Evolutionary conservation across 2,888 invertebrate genomes (phyloP).

Genomic region (Acronicta leporina): DNA sequence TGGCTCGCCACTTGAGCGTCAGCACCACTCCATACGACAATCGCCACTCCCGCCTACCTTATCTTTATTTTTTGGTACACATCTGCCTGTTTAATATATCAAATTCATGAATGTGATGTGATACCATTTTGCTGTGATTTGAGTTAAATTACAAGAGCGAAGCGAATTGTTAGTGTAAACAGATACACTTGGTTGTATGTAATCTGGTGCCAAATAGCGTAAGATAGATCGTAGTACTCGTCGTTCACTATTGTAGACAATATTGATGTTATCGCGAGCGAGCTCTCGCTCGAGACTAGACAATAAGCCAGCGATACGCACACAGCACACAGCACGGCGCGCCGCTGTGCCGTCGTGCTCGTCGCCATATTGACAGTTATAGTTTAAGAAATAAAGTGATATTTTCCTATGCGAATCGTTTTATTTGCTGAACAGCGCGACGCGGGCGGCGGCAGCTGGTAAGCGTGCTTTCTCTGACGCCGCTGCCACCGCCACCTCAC

Average conservation of each 20-base stretch:
- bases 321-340: too few relatives aligned
- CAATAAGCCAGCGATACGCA: conserved; percentile 65
- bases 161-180: conserved; percentile 22
- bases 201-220: conserved; percentile 70
- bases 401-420: conserved; percentile 67
- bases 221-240: conserved; percentile 38
- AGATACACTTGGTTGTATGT: conserved; percentile 18
- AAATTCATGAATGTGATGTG: conserved; percentile 46
- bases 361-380: conserved; percentile 55
- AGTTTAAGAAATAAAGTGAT: conserved; percentile 76
- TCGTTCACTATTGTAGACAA: conserved; percentile 37
- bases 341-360: conserved; percentile 1
- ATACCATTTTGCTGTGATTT: conserved; percentile 67
- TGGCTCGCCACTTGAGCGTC: too few relatives aligned
- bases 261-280: conserved; percentile 27
- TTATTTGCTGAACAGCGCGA: conserved; percentile 25
- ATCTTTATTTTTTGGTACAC: not conserved
- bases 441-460: too few relatives aligned
- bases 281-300: conserved; percentile 55
- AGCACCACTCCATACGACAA: too few relatives aligned
- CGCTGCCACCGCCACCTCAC: too few relatives aligned
- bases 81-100: conserved; percentile 10
- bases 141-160: conserved; percentile 48
- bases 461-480: too few relatives aligned
- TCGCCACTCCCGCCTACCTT: too few relatives aligned